phyloP scores from a whole-genome alignment of 2,113 vertebrate species.

The Pycnonotus jocosus region DNA sequence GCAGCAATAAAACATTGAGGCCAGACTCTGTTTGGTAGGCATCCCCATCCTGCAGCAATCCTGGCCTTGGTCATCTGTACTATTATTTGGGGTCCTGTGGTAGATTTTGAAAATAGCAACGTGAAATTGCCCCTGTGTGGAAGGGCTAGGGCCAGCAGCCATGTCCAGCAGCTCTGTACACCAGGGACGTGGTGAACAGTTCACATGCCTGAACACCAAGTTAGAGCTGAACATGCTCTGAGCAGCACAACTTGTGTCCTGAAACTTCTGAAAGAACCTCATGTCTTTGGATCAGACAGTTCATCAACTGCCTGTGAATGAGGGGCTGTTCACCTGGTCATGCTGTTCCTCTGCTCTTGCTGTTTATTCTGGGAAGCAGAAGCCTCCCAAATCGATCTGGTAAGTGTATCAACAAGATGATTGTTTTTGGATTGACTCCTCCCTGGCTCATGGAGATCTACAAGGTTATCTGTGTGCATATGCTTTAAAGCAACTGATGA shows the following conservation, averaged over 20 bases:
- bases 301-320: background rate
- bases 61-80: background rate
- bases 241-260: background rate
- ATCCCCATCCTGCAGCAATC: background rate
- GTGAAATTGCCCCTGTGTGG: background rate
- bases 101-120: background rate
- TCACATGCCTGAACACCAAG: rapidly evolving
- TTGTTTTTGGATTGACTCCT: background rate
- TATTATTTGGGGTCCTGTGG: background rate
- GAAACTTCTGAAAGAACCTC: background rate
- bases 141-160: rapidly evolving
- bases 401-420: background rate
- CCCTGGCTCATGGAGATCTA: background rate
- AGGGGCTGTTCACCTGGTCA: background rate
- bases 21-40: background rate
- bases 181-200: background rate
- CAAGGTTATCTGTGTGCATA: rapidly evolving
- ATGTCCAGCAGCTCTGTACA: rapidly evolving
- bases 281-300: background rate
- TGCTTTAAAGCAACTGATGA: background rate
- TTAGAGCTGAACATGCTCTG: background rate
- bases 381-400: background rate
- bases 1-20: background rate
- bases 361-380: background rate
- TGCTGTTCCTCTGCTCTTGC: background rate